These are phyloP conservation scores for Sinocyclocheilus rhinocerous DNA, from an alignment of 2,113 vertebrate genomes.

Conservation along the genomic window DNA sequence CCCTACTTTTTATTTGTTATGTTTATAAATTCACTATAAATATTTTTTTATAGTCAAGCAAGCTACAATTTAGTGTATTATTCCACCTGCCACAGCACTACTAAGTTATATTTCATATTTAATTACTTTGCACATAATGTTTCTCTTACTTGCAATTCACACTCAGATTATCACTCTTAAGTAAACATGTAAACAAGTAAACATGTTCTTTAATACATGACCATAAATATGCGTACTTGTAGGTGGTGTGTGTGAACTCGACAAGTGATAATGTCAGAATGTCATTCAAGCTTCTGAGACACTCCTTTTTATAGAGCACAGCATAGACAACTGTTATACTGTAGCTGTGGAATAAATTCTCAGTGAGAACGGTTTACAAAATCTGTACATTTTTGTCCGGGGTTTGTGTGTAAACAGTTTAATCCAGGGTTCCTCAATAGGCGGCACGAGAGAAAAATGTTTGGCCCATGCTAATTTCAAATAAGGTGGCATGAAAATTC, in stretches of 20 bases:
- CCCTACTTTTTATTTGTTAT: neutral
- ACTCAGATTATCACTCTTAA: neutral
- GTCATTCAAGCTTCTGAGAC: slow-evolving; percentile 63
- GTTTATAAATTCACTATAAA: neutral
- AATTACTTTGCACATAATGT: neutral
- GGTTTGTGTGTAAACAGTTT: neutral
- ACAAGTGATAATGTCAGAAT: slow-evolving; percentile 65
- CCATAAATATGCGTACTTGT: neutral
- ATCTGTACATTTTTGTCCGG: neutral
- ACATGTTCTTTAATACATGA: neutral
- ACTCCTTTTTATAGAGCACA: slow-evolving; percentile 68
- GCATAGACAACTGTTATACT: slow-evolving; percentile 57
- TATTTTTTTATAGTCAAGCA: neutral
- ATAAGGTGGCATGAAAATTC: no score
- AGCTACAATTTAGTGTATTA: neutral
- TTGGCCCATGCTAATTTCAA: no score
- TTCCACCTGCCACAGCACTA: neutral
- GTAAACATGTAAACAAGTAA: neutral
- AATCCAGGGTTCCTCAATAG: neutral
- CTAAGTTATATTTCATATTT: neutral
- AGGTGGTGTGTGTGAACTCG: neutral
- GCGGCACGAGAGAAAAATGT: no score
- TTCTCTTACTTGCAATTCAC: neutral
- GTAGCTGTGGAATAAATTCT: slow-evolving; percentile 58
- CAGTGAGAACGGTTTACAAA: neutral